phyloP scores from a whole-genome alignment of 1,140 invertebrate species.

The Procambarus virginalis region DNA sequence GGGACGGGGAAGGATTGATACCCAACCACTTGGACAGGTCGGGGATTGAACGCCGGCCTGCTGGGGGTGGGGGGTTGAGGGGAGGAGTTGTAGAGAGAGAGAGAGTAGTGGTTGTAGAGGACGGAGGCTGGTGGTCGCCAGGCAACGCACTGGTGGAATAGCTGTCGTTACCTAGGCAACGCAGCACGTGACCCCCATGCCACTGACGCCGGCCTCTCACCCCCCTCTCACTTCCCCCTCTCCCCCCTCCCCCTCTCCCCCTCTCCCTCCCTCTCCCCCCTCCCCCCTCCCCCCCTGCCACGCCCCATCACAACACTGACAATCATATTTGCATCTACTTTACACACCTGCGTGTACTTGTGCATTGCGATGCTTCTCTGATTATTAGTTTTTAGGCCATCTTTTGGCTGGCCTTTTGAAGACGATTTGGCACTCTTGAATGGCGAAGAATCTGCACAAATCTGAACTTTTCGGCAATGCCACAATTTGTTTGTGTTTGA shows the following conservation, averaged over 20 bases:
- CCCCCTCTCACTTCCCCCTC: too few species aligned
- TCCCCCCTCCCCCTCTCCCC: neutral
- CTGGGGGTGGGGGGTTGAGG: too few species aligned
- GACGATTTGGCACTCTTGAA: too few species aligned
- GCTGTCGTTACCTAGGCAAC: conserved; percentile 28
- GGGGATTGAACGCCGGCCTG: too few species aligned
- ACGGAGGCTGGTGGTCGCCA: conserved; percentile 20
- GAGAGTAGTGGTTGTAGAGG: neutral
- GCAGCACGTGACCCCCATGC: conserved; percentile 43
- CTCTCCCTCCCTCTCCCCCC: neutral
- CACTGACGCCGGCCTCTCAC: conserved; percentile 42
- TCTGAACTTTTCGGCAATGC: too few species aligned
- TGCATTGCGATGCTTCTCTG: neutral
- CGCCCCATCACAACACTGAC: neutral
- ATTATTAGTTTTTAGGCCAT: neutral
- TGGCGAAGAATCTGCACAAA: too few species aligned
- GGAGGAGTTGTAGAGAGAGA: neutral
- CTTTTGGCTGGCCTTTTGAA: neutral
- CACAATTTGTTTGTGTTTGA: too few species aligned
- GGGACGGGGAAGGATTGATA: too few species aligned
- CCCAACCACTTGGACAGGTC: too few species aligned
- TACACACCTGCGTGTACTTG: neutral
- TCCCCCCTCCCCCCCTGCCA: neutral
- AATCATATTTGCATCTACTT: neutral
- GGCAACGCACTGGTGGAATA: conserved; percentile 14